Percentiles rank a stretch among this genome's conserved stretches.
Conservation (phyloP, 2,888 invertebrate species). For the Lymantria dispar region DNA sequence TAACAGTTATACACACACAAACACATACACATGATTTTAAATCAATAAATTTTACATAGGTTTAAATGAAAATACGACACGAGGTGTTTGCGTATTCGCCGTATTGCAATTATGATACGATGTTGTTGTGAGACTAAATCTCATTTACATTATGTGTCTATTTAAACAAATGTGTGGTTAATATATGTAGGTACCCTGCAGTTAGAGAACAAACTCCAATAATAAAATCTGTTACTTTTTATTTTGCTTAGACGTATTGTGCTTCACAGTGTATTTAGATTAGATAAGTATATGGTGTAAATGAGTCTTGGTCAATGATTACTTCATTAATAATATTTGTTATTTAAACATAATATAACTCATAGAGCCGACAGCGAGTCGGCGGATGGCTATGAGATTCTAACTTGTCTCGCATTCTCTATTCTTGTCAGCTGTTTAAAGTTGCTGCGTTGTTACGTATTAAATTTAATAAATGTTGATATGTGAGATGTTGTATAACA, state of each 20-base stretch:
- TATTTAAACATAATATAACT: slow-evolving; percentile 16
- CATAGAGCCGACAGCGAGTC: slow-evolving; percentile 15
- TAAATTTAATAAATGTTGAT: slow-evolving; percentile 14
- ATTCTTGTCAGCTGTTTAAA: slow-evolving; percentile 20
- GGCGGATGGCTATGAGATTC: slow-evolving; percentile 11
- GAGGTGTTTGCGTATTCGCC: slow-evolving; percentile 12
- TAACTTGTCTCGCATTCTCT: slow-evolving; percentile 16
- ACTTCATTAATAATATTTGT: slow-evolving; percentile 11
- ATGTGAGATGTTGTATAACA: slow-evolving; percentile 14
- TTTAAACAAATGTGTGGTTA: slow-evolving; percentile 23
- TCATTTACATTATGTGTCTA: slow-evolving; percentile 38
- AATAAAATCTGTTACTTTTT: slow-evolving; percentile 18
- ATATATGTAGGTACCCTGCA: slow-evolving; percentile 22
- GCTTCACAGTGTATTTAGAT: slow-evolving; percentile 31
- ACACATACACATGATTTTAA: too few relatives aligned
- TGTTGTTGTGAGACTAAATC: slow-evolving; percentile 29
- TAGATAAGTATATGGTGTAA: slow-evolving; percentile 32
- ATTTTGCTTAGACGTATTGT: slow-evolving; percentile 27
- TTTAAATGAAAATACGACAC: not conserved
- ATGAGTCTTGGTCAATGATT: slow-evolving; percentile 33
- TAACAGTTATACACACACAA: too few relatives aligned
- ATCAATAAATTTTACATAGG: too few relatives aligned
- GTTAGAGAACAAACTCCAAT: slow-evolving; percentile 25
- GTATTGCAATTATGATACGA: slow-evolving; percentile 22
- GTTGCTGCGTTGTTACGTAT: slow-evolving; percentile 21